Percentiles rank a stretch among this genome's conserved stretches.
These are phyloP conservation scores for Corythoichthys haematopterus DNA, from an alignment of 2,113 vertebrate genomes.

Conservation along the genomic window DNA sequence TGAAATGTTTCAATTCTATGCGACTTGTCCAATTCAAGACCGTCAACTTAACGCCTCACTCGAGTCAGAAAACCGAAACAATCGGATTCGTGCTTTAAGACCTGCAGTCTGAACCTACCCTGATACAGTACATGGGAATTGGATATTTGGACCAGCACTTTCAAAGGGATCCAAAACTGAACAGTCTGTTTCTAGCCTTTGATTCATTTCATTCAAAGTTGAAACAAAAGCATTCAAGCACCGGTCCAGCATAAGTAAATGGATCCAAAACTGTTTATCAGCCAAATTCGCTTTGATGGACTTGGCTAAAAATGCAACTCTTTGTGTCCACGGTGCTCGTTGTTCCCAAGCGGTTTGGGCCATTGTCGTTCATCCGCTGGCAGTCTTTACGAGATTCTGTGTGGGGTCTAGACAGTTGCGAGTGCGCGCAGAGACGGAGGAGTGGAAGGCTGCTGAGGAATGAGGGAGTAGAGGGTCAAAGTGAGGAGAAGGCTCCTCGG, in stretches of 20 bases:
- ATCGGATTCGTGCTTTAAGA: no score
- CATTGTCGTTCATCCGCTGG: conserved; percentile 29
- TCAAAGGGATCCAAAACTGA: no score
- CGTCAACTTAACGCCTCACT: no score
- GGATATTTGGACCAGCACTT: no score
- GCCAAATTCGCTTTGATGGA: neutral
- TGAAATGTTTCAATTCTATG: no score
- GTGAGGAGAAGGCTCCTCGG: conserved; percentile 56
- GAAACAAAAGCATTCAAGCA: neutral
- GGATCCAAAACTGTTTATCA: neutral
- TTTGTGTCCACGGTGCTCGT: neutral
- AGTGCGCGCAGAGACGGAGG: conserved; percentile 24
- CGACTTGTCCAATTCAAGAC: no score
- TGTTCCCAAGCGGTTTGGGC: neutral
- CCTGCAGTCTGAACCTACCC: no score
- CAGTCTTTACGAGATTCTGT: conserved; percentile 59
- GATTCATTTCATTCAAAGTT: neutral
- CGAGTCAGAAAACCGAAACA: no score
- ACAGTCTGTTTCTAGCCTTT: neutral
- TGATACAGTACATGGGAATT: no score
- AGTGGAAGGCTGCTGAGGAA: conserved; percentile 51
- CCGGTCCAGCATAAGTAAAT: neutral
- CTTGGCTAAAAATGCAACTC: neutral
- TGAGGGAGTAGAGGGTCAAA: conserved; percentile 64
- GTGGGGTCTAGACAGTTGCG: conserved; percentile 43